Evolutionary conservation across 23 tunicate species (phyloP).

Genomic region (Ascidia mentula): DNA sequence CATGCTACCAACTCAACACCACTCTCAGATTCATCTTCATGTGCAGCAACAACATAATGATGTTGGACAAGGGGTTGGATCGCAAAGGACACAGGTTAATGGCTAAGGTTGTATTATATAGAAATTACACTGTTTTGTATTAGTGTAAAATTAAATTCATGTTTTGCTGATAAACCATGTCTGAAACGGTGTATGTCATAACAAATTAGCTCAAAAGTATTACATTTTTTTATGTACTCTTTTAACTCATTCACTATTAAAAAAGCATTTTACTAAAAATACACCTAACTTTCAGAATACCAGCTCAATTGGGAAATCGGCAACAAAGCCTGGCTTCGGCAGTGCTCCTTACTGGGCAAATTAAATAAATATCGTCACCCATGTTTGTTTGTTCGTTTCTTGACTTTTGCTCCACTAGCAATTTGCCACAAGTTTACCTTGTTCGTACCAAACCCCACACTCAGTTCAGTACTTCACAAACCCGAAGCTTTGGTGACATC

Average conservation of each 20-base stretch:
- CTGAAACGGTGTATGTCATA: not conserved
- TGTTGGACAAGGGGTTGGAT: constrained; percentile 69
- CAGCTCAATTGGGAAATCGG: constrained; percentile 54
- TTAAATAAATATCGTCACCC: constrained; percentile 6
- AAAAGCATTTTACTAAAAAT: not conserved
- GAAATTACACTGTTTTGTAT: not conserved
- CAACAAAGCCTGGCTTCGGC: constrained; percentile 63
- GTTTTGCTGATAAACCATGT: not conserved
- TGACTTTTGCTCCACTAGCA: not conserved
- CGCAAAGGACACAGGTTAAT: constrained; percentile 73
- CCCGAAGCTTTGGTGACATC: not conserved
- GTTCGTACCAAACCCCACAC: not conserved
- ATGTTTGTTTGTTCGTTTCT: constrained; percentile 2
- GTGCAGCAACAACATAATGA: constrained; percentile 85
- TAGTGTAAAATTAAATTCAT: not conserved
- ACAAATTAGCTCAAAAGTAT: not conserved
- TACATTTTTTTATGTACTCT: not conserved
- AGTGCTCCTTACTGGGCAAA: constrained; percentile 81
- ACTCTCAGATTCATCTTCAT: constrained; percentile 78
- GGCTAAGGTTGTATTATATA: too few species aligned
- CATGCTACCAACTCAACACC: constrained; percentile 72
- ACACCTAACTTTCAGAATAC: constrained; percentile 22
- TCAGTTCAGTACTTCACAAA: not conserved
- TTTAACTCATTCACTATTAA: not conserved
- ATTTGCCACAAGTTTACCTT: not conserved